Evolutionary conservation across 2,797 vertebrate genomes (phyloP), one percentile per base, ranked within the genome.

Genomic region (Distichodus sexfasciatus): DNA sequence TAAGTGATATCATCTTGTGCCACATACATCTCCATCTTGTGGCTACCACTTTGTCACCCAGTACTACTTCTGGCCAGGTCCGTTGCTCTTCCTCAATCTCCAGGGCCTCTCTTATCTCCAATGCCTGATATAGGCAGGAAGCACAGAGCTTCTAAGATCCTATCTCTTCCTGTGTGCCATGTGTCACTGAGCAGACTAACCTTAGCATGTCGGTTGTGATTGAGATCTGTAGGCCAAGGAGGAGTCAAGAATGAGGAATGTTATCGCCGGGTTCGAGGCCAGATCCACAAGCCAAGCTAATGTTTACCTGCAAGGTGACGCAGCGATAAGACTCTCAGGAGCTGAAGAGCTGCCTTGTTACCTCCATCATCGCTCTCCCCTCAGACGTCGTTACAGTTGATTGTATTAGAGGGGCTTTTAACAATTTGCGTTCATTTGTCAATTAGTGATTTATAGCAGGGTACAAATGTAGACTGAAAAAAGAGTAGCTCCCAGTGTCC

Each of bases 291-390:
- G 36, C 53, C 19, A 40, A n/a, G n/a, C 64, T 41, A 24, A 35
- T 70, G 54, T 75, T 75, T 70, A 75, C 67, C 54, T 70, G 61
- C 66, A 57, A 70, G 50, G 66, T 71, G 67, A 66, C 50, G 50
- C 64, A 33, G 35, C 15, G 75, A 70, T 73, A 66, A 77, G 66
- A 70, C 53, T 40, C 44, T 57, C 15, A 29, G 36, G n/a, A 71
- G 63, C 55, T 55, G 21, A 66, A 63, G 48, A 51, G 55, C 17
- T 36, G 48, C 23, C n/a, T 9, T 59, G 46, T 53, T 23, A 4
- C 26, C 40, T 28, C 23, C 19, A 3, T 35, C 48, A 63, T 64
- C 48, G 44, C 36, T 55, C 38, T 57, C 9, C 14, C 41, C 50
- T 44, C 44, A 36, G 21, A 70, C 40, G 51, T 50, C 73, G 3